Percentiles rank a stretch among this genome's conserved stretches.
These are phyloP conservation scores for Amiota mariae DNA, from an alignment of 2,888 invertebrate species.

Conservation along the genomic window DNA sequence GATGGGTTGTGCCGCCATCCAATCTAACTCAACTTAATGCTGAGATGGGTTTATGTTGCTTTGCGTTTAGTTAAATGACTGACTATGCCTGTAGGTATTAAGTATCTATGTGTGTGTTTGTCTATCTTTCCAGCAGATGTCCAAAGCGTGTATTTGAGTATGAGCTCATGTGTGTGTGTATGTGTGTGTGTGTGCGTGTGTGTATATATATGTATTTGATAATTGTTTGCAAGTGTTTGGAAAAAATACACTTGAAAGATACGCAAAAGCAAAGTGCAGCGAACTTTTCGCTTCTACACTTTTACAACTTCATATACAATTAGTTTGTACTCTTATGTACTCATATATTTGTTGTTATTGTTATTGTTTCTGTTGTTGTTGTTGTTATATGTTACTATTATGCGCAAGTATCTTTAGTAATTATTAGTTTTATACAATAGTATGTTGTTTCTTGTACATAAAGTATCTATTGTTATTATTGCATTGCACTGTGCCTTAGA, in stretches of 20 bases:
- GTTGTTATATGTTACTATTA: background rate
- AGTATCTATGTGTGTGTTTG: too few species aligned
- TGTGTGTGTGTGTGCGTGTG: too few species aligned
- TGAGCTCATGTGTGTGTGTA: too few species aligned
- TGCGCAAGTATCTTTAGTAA: background rate
- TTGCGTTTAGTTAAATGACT: too few species aligned
- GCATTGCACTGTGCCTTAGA: too few species aligned
- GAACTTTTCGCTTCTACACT: background rate
- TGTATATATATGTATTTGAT: background rate
- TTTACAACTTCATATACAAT: background rate
- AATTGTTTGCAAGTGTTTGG: conserved; percentile 12
- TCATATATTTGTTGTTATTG: background rate
- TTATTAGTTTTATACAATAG: too few species aligned
- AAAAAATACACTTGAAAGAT: background rate
- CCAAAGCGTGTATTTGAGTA: background rate
- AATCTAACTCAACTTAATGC: too few species aligned
- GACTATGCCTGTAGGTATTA: too few species aligned
- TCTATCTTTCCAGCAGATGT: background rate
- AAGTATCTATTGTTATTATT: too few species aligned
- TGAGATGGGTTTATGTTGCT: too few species aligned
- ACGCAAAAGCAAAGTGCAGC: conserved; percentile 18
- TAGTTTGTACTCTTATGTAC: background rate
- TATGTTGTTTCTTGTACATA: too few species aligned
- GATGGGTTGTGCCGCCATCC: too few species aligned
- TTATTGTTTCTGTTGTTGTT: background rate